These are phyloP conservation scores for Chloroclysta siterata DNA, from an alignment of 2,888 invertebrate species.

Conservation along the genomic window DNA sequence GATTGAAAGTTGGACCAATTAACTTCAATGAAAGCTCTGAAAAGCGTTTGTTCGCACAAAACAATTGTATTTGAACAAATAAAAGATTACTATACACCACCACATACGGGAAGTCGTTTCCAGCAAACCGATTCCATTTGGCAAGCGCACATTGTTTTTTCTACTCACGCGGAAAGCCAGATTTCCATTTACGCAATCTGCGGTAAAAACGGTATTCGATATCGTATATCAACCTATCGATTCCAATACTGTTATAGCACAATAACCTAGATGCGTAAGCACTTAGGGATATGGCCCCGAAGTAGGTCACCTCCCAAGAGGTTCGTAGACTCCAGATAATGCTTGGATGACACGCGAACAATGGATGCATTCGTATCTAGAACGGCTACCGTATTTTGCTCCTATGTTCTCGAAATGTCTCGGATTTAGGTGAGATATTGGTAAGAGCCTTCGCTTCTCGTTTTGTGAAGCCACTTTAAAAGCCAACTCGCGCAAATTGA, in stretches of 20 bases:
- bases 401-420: slow-evolving; percentile 44
- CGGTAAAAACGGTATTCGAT: slow-evolving; percentile 67
- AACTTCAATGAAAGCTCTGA: slow-evolving; percentile 10
- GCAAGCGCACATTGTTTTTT: slow-evolving; percentile 54
- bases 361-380: slow-evolving; percentile 59
- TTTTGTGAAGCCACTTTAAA: slow-evolving; percentile 21
- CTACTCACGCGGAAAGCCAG: slow-evolving; percentile 53
- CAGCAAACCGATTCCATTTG: slow-evolving; percentile 48
- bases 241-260: slow-evolving; percentile 64
- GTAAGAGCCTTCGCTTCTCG: slow-evolving; percentile 15
- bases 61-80: slow-evolving; percentile 25
- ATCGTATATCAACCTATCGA: slow-evolving; percentile 60
- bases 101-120: slow-evolving; percentile 26
- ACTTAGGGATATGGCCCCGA: slow-evolving; percentile 72
- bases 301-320: slow-evolving; percentile 76
- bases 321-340: slow-evolving; percentile 64
- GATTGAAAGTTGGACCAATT: not conserved
- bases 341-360: slow-evolving; percentile 69
- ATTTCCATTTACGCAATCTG: slow-evolving; percentile 69
- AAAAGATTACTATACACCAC: slow-evolving; percentile 19
- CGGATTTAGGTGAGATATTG: slow-evolving; percentile 43
- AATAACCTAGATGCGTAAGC: slow-evolving; percentile 77
- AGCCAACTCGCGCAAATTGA: slow-evolving; percentile 6
- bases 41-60: slow-evolving; percentile 10
- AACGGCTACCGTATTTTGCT: slow-evolving; percentile 45